Percentiles rank a stretch among this genome's conserved stretches.
These are phyloP conservation scores for Euplexia lucipara DNA, from an alignment of 2,888 invertebrate species.

Conservation along the genomic window DNA sequence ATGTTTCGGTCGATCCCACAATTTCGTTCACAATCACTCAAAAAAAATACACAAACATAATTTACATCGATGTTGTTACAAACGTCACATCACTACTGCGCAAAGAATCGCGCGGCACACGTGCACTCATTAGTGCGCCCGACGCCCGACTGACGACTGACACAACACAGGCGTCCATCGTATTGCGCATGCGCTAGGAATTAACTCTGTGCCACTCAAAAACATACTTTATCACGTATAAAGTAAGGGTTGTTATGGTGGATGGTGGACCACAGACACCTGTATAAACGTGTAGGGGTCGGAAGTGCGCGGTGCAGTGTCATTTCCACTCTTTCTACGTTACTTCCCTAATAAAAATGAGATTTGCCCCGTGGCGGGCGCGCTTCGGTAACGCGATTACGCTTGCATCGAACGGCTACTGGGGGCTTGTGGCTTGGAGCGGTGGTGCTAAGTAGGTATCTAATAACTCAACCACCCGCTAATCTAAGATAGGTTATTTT, in stretches of 20 bases:
- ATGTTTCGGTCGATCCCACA: not conserved
- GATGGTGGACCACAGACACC: constrained; percentile 77
- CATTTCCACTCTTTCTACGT: constrained; percentile 89
- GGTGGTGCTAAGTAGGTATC: constrained; percentile 34
- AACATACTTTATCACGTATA: constrained; percentile 56
- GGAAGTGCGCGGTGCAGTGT: constrained; percentile 90
- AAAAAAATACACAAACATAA: constrained; percentile 34
- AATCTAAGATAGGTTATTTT: not conserved
- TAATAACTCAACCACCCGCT: constrained; percentile 11
- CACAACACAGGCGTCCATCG: constrained; percentile 76
- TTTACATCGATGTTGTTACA: constrained; percentile 71
- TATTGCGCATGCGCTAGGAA: constrained; percentile 71
- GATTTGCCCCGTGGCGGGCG: constrained; percentile 78
- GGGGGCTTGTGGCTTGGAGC: constrained; percentile 34
- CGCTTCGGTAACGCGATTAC: constrained; percentile 70
- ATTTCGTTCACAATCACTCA: not conserved
- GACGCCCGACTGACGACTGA: constrained; percentile 77
- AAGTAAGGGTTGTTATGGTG: constrained; percentile 63
- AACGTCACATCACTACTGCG: constrained; percentile 78
- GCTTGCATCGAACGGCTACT: constrained; percentile 67
- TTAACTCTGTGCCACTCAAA: constrained; percentile 50
- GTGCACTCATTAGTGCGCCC: constrained; percentile 70
- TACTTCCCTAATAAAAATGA: constrained; percentile 88
- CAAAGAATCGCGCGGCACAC: constrained; percentile 54
- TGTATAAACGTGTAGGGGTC: constrained; percentile 84